These are phyloP conservation scores for Oreonectes daqikongensis DNA, from an alignment of 2,797 vertebrate species.

Conservation along the genomic window DNA sequence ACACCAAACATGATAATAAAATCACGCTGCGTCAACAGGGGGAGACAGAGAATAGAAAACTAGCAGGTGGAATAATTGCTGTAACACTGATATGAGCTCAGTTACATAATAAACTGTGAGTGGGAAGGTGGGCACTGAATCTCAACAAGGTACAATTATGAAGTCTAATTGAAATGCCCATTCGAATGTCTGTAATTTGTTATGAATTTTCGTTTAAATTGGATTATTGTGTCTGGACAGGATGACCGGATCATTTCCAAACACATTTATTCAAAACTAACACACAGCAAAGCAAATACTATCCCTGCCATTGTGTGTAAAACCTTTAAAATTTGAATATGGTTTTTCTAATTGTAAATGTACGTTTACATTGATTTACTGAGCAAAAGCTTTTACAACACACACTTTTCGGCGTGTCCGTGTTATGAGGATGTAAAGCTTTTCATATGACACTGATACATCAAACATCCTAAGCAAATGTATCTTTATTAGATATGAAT, in stretches of 20 bases:
- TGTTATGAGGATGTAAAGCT: background rate
- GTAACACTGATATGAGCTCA: background rate
- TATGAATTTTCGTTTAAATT: background rate
- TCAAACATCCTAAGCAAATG: background rate
- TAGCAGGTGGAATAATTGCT: background rate
- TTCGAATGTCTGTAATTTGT: background rate
- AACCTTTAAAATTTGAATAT: no score
- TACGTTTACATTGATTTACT: no score
- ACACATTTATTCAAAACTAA: background rate
- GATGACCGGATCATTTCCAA: background rate
- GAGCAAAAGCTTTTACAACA: no score
- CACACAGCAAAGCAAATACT: background rate
- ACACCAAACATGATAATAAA: no score
- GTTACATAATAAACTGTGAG: background rate
- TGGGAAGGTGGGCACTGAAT: background rate
- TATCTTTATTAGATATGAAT: constrained; percentile 12
- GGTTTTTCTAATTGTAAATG: no score
- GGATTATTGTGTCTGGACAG: background rate
- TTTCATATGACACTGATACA: constrained; percentile 1
- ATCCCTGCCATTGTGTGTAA: background rate
- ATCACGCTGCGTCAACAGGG: constrained; percentile 22
- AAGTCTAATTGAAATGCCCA: background rate
- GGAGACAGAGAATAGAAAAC: constrained; percentile 37
- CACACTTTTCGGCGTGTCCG: no score
- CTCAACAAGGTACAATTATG: background rate